Base-by-base conservation (phyloP, 1,140 invertebrate genomes). In the Archivesica marissinica region DNA sequence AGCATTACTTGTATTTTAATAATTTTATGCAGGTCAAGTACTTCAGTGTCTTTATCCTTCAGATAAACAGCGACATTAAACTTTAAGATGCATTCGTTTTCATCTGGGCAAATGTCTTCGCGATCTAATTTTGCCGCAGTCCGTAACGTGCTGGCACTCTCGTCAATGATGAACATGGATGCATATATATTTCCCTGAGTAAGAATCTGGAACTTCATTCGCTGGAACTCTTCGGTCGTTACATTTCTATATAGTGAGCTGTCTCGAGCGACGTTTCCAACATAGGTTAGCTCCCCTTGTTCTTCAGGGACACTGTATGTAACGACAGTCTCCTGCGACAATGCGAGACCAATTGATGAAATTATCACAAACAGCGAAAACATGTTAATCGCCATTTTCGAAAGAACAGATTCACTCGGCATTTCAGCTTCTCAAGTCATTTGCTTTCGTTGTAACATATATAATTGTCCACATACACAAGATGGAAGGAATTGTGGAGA, bases 211-310 rank as follows among this genome's bases (percentile, higher is more conserved):
- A 91, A 92, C 79, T 89, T 88, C 86, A 92, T 88, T 13, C 78
- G 87, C 50, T 87, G 86, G 23, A 91, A 90, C 61, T 89, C 89
- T 25, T 87, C 86, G 17, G 88, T 86, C 2, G 86, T 82, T 11
- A 90, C 88, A 54, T 90, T 89, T 33, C 68, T 85, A 81, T 91
- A 91, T n/a, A 92, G 76, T 38, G 81, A 61, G 64, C 87, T 89
- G 68, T 92, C 90, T 33, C 89, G 70, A 13, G 91, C 91, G 15
- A 92, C 87, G 82, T 91, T 91, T 68, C 91, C 91, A 28, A 92
- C 85, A 78, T 88, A 92, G 1, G 90, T 88, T 59, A 86, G 80
- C 15, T 80, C 72, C 23, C 88, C 84, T 66, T 90, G 89, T 75
- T 92, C 88, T 72, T 92, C 91, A 4, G 44, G 70, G 38, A 92